phyloP scores from a whole-genome alignment of 2,113 vertebrate species.

The Sterrhoptilus dennistouni region DNA sequence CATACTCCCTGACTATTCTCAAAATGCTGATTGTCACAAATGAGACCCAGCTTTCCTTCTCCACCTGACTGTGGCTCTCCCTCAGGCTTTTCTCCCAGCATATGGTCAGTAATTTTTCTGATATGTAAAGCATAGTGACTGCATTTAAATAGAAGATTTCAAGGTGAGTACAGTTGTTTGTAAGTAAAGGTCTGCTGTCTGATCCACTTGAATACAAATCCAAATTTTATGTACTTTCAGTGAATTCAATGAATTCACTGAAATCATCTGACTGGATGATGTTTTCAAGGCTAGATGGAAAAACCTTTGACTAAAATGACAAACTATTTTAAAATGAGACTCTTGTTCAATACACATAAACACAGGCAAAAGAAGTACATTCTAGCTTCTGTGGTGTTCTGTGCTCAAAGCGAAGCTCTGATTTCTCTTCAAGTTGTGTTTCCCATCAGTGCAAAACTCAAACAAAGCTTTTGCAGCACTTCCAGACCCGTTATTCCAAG shows the following conservation, averaged over 20 bases:
- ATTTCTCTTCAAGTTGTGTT: not conserved
- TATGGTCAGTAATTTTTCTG: not conserved
- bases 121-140: not conserved
- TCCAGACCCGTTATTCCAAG: not conserved
- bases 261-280: not conserved
- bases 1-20: not conserved
- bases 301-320: not conserved
- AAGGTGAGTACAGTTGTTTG: not conserved
- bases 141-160: not conserved
- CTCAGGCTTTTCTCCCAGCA: not conserved
- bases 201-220: not conserved
- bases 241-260: not conserved
- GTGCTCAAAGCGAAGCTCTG: not conserved
- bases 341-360: not conserved
- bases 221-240: not conserved
- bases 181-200: not conserved
- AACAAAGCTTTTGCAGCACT: not conserved
- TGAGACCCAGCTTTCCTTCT: not conserved
- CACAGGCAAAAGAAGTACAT: not conserved
- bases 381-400: not conserved
- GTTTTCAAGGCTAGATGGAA: not conserved
- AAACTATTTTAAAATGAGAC: not conserved
- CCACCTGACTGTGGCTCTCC: not conserved
- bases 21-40: not conserved
- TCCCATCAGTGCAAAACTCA: not conserved